Conservation (phyloP, 1,140 invertebrate genomes). For the Tetramorium alpestre region DNA sequence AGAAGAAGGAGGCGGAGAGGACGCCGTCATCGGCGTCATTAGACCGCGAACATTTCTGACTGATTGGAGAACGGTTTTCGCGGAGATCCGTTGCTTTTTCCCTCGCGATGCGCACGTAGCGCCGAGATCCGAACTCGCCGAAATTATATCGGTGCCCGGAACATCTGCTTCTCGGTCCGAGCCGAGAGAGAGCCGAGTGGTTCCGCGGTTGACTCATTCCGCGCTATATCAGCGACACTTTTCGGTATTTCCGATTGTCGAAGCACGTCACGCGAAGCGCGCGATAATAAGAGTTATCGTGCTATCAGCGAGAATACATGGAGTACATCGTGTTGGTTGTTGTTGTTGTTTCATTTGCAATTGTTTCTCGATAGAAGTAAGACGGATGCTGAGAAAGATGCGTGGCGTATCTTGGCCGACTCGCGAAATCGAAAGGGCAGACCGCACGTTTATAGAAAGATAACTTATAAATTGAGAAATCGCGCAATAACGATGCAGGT, state of each 20-base stretch:
- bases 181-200: background rate
- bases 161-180: slow-evolving; percentile 1
- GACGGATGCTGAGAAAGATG: background rate
- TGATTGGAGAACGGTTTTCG: background rate
- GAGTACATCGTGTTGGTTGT: too few relatives aligned
- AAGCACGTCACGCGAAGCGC: background rate
- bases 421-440: background rate
- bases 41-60: background rate
- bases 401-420: background rate
- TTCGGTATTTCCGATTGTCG: slow-evolving; percentile 6
- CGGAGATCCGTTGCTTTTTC: background rate
- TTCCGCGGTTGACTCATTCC: background rate
- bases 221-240: background rate
- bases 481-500: background rate
- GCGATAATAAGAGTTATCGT: background rate
- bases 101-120: background rate
- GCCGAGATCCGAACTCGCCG: background rate
- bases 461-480: background rate
- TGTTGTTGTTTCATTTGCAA: background rate
- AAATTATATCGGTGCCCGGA: background rate
- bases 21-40: background rate
- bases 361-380: background rate
- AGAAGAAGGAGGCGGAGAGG: background rate
- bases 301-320: too few relatives aligned
- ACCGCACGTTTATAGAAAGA: background rate